Conservation (phyloP, 2,113 vertebrate species). For the Anoplopoma fimbria region DNA sequence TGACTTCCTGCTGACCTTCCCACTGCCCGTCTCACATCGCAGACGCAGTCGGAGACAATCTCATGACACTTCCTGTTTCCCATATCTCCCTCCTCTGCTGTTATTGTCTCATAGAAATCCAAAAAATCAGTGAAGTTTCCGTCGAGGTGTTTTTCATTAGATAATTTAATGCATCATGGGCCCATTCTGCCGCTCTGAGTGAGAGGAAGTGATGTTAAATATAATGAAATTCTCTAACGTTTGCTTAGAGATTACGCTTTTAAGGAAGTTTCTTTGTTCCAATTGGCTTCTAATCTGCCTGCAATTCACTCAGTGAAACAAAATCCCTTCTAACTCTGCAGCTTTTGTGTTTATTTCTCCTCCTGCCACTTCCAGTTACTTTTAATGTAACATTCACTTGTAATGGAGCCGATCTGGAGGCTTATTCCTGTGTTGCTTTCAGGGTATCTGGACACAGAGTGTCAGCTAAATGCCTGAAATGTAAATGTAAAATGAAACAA, state of each 20-base stretch:
- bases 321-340: slow-evolving; percentile 21
- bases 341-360: slow-evolving; percentile 54
- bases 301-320: slow-evolving; percentile 22
- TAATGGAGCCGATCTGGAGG: slow-evolving; percentile 28
- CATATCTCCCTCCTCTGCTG: background rate
- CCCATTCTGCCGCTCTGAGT: background rate
- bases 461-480: slow-evolving; percentile 54
- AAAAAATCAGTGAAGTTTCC: background rate
- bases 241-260: slow-evolving; percentile 33
- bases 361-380: slow-evolving; percentile 45
- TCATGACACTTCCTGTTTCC: slow-evolving; percentile 27
- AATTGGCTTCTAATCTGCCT: slow-evolving; percentile 41
- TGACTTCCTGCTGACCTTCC: slow-evolving; percentile 14
- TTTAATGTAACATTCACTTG: background rate
- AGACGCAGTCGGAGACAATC: background rate
- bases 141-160: slow-evolving; percentile 5
- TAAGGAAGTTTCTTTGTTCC: slow-evolving; percentile 34
- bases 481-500: slow-evolving; percentile 51
- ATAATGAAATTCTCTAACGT: slow-evolving; percentile 26
- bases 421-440: slow-evolving; percentile 23
- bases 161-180: slow-evolving; percentile 1
- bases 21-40: slow-evolving; percentile 18
- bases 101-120: background rate
- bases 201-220: slow-evolving; percentile 31
- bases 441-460: slow-evolving; percentile 43